These are phyloP conservation scores for Pyrgilauda ruficollis DNA, from an alignment of 2,113 vertebrate genomes.

Conservation along the genomic window DNA sequence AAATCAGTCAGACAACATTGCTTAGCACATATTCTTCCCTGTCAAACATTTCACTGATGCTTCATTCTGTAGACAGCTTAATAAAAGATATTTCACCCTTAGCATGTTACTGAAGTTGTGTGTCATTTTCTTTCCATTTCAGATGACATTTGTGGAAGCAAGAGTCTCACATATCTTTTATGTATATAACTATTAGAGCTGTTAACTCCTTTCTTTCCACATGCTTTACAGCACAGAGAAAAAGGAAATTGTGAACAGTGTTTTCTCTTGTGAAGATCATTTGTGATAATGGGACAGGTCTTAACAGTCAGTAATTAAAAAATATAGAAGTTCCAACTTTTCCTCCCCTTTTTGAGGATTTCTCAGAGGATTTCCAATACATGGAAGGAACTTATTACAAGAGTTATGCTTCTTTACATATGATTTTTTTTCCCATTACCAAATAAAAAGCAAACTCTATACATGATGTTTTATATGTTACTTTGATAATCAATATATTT, in stretches of 20 bases:
- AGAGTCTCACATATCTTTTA: not conserved
- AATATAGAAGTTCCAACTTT: not conserved
- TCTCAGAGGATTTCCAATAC: not conserved
- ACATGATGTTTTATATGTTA: not conserved
- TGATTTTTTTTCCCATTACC: not conserved
- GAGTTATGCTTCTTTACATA: not conserved
- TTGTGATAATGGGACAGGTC: not conserved
- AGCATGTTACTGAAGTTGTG: not conserved
- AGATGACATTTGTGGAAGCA: conserved; percentile 16
- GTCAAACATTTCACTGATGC: conserved; percentile 47
- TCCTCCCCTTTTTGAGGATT: not conserved
- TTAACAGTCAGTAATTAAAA: not conserved
- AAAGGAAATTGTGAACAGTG: not conserved
- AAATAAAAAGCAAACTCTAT: not conserved
- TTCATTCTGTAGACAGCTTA: conserved; percentile 36
- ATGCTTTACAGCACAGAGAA: not conserved
- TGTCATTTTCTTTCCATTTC: conserved; percentile 37
- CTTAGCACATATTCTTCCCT: conserved; percentile 14
- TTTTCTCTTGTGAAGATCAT: not conserved
- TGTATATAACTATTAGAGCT: not conserved
- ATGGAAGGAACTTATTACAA: not conserved
- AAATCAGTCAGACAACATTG: conserved; percentile 18
- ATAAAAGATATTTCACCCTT: conserved; percentile 43
- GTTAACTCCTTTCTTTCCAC: not conserved
- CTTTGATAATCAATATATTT: not conserved